Evolutionary conservation across 1,140 invertebrate species (phyloP).

Genomic region (Drosophila ficusphila): DNA sequence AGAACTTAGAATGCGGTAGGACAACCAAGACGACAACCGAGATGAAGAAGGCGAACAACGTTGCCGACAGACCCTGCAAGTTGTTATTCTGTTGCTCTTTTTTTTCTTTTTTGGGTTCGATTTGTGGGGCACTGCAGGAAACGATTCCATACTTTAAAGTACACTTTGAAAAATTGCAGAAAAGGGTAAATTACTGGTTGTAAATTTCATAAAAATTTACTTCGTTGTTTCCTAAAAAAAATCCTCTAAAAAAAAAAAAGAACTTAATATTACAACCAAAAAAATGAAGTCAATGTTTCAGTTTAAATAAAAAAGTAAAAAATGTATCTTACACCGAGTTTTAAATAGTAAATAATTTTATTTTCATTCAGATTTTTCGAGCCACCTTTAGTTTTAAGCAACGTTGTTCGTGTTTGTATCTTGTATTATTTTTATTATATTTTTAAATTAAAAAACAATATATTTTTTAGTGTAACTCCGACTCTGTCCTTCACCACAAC

Average conservation of each 20-base stretch:
- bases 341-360: no score
- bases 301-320: no score
- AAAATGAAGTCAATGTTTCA: no score
- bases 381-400: no score
- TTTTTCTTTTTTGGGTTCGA: slow-evolving; percentile 36
- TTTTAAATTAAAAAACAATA: neutral
- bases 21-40: slow-evolving; percentile 40
- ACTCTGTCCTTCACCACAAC: neutral
- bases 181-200: neutral
- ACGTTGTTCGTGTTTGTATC: no score
- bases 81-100: slow-evolving; percentile 23
- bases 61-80: slow-evolving; percentile 16
- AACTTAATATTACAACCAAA: no score
- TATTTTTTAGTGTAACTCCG: neutral
- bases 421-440: no score
- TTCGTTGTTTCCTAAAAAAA: no score
- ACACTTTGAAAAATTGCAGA: slow-evolving; percentile 8
- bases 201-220: no score
- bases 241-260: no score
- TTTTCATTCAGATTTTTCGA: no score
- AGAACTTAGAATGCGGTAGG: slow-evolving; percentile 81
- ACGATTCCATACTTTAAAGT: slow-evolving; percentile 8
- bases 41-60: neutral
- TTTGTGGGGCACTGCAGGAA: slow-evolving; percentile 60
- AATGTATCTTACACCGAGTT: no score